phyloP scores from a whole-genome alignment of 2,888 invertebrate species.

The Archaeoteleia sp. region DNA sequence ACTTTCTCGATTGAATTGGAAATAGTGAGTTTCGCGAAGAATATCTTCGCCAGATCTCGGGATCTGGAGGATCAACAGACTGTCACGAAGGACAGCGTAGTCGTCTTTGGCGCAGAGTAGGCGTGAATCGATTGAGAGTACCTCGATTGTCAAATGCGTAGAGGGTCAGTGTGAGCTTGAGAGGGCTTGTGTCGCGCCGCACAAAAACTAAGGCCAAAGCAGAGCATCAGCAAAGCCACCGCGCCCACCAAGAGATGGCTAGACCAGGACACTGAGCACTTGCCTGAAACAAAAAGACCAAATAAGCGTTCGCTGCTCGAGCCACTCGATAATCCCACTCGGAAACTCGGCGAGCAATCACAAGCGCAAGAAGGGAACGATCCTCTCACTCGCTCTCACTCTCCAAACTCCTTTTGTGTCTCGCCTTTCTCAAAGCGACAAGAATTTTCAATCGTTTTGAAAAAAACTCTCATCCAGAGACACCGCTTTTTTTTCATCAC shows the following conservation, averaged over 20 bases:
- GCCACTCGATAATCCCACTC: constrained; percentile 35
- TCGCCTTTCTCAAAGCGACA: constrained; percentile 3
- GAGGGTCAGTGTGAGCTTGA: constrained; percentile 63
- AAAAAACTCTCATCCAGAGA: neutral
- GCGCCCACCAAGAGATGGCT: constrained; percentile 77
- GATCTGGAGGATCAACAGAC: constrained; percentile 65
- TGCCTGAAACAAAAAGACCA: constrained; percentile 73
- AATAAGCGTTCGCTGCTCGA: constrained; percentile 43
- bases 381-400: constrained; percentile 8
- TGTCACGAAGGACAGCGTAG: constrained; percentile 68
- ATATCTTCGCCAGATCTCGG: constrained; percentile 29
- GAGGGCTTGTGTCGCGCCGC: constrained; percentile 77
- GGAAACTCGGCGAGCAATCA: constrained; percentile 37
- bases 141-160: constrained; percentile 72
- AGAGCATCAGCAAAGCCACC: constrained; percentile 76
- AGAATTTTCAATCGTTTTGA: constrained; percentile 1
- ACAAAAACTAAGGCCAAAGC: constrained; percentile 78
- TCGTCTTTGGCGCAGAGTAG: constrained; percentile 66
- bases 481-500: neutral
- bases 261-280: constrained; percentile 78
- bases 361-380: constrained; percentile 18
- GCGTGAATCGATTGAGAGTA: constrained; percentile 69
- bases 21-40: constrained; percentile 36
- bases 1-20: constrained; percentile 38
- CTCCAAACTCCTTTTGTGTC: constrained; percentile 6